Percentiles rank a stretch among this genome's conserved stretches.
Evolutionary conservation across 1,140 invertebrate genomes (phyloP).

Genomic region (Saccostrea glomerata): DNA sequence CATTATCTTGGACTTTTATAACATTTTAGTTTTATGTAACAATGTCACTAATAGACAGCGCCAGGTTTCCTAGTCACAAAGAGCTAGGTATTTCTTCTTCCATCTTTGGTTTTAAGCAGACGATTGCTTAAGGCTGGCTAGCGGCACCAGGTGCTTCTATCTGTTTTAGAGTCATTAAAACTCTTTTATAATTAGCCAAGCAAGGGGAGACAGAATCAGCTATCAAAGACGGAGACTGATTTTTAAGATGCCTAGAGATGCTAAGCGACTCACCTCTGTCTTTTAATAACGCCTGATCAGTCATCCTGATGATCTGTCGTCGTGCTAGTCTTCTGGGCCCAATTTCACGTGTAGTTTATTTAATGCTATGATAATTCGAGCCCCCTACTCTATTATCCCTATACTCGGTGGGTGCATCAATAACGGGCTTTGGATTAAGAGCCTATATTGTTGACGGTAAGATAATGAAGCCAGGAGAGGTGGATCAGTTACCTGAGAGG

Average conservation of each 20-base stretch:
- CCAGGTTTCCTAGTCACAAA: background rate
- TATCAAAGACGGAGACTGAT: conserved; percentile 24
- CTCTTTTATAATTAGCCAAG: conserved; percentile 26
- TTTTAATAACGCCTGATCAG: conserved; percentile 30
- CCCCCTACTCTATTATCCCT: conserved; percentile 14
- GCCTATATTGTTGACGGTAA: background rate
- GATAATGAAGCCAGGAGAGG: background rate
- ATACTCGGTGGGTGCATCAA: conserved; percentile 16
- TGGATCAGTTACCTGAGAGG: background rate
- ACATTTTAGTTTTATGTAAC: background rate
- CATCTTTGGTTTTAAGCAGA: background rate
- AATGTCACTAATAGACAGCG: background rate
- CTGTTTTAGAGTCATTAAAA: conserved; percentile 34
- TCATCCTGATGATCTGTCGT: conserved; percentile 12
- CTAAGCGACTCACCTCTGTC: conserved; percentile 17
- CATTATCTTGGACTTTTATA: background rate
- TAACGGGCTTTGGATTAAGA: conserved; percentile 22
- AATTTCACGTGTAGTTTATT: conserved; percentile 39
- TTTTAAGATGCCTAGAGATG: conserved; percentile 22
- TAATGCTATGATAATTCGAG: conserved; percentile 36
- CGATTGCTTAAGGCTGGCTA: background rate
- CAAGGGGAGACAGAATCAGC: conserved; percentile 14
- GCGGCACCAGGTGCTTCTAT: conserved; percentile 19
- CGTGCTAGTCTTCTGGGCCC: conserved; percentile 16
- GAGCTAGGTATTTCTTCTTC: background rate